These are phyloP conservation scores for Vollenhovia emeryi DNA, from an alignment of 1,140 invertebrate species.

Conservation along the genomic window DNA sequence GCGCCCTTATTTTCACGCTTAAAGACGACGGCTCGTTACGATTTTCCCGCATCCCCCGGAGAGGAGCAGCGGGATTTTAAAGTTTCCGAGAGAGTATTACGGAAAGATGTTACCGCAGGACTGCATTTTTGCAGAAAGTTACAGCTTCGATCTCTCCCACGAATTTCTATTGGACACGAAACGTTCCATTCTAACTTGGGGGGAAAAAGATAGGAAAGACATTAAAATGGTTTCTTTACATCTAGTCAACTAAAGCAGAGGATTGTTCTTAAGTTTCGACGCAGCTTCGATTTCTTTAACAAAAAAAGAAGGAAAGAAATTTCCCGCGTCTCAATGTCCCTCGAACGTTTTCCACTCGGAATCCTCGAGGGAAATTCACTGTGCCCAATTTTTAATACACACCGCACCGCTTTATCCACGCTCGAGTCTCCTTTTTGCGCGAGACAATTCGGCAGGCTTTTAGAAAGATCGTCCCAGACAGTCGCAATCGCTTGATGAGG, in stretches of 20 bases:
- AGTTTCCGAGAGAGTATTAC: conserved; percentile 2
- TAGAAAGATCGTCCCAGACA: conserved; percentile 27
- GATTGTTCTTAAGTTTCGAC: background rate
- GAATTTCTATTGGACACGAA: conserved; percentile 16
- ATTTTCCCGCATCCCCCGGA: background rate
- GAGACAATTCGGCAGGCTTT: conserved; percentile 30
- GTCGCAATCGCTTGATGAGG: conserved; percentile 48
- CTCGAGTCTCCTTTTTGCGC: background rate
- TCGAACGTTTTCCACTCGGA: background rate
- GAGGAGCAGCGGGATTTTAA: conserved; percentile 2
- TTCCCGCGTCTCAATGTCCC: background rate
- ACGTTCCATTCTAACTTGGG: background rate
- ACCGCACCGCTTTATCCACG: background rate
- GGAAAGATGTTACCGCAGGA: background rate
- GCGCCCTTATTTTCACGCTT: conserved; percentile 29
- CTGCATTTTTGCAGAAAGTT: conserved; percentile 12
- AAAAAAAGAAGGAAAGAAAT: no score
- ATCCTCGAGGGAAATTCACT: background rate
- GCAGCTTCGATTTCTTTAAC: background rate
- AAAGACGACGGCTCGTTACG: conserved; percentile 15
- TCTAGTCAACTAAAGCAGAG: background rate
- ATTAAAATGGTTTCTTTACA: background rate
- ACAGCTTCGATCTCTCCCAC: conserved; percentile 13
- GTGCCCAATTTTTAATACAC: background rate
- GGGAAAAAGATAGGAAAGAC: background rate